phyloP scores from a whole-genome alignment of 2,888 invertebrate species.

The Agonopterix arenella region DNA sequence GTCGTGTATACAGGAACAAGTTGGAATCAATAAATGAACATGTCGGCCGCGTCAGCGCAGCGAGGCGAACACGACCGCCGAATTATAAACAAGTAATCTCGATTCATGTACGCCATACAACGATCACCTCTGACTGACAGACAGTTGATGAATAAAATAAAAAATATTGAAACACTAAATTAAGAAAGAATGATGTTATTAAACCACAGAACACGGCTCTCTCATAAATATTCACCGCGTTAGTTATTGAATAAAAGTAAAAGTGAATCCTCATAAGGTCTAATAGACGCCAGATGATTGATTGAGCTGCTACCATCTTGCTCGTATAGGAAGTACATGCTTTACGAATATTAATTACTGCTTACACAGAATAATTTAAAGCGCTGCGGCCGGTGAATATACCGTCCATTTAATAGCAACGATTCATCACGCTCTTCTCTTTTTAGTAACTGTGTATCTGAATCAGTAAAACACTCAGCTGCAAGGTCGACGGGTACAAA shows the following conservation, averaged over 20 bases:
- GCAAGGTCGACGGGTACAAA: slow-evolving; percentile 69
- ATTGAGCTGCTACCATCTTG: slow-evolving; percentile 34
- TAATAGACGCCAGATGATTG: slow-evolving; percentile 45
- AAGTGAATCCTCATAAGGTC: slow-evolving; percentile 52
- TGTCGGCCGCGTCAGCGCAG: slow-evolving; percentile 20
- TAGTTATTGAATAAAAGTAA: slow-evolving; percentile 67
- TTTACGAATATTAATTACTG: slow-evolving; percentile 37
- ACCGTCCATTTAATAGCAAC: slow-evolving; percentile 42
- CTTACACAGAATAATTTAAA: slow-evolving; percentile 2
- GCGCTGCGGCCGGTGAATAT: slow-evolving; percentile 13
- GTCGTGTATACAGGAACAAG: slow-evolving; percentile 21
- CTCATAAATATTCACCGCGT: slow-evolving; percentile 59
- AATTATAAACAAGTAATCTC: slow-evolving; percentile 48
- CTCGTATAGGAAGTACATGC: slow-evolving; percentile 40
- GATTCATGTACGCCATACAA: slow-evolving; percentile 36
- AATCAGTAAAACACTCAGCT: slow-evolving; percentile 61
- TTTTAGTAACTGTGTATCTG: slow-evolving; percentile 62
- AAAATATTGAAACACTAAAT: slow-evolving; percentile 44
- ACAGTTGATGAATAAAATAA: slow-evolving; percentile 23
- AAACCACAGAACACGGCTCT: slow-evolving; percentile 28
- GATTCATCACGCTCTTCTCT: slow-evolving; percentile 63
- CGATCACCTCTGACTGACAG: slow-evolving; percentile 13
- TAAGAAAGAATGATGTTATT: slow-evolving; percentile 48
- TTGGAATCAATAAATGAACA: slow-evolving; percentile 30
- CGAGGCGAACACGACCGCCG: slow-evolving; percentile 42